Evolutionary conservation across 2,113 vertebrate genomes (phyloP), one percentile per base, ranked within the genome.

Genomic region (Marcusenius ussheri): DNA sequence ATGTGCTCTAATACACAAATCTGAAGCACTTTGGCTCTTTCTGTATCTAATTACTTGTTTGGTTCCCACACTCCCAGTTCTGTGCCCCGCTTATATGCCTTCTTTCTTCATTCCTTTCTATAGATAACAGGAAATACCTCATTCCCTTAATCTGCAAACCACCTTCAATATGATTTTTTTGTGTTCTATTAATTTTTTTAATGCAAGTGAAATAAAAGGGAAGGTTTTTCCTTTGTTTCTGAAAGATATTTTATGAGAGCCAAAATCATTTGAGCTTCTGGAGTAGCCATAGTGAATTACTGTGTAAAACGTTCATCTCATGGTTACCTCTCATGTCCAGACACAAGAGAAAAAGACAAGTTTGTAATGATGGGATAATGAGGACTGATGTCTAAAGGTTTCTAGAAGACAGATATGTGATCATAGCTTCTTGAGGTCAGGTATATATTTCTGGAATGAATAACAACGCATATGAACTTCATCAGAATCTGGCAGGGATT

Each of bases 171-270:
- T n/a, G 31, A 24, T 91, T 88, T 94, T 88, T 91, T 90, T 92
- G 88, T 91, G 88, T 90, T 88, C 90, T 91, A 27, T 90, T 88
- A 50, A 58, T 85, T 88, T 90, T 74, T 87, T 74, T 92, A 89
- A 74, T 45, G 66, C 88, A 42, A 49, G n/a, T 70, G n/a, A 17
- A 13, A 62, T 74, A 70, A 49, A 70, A n/a, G 45, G 45, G n/a
- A 88, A 45, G 83, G n/a, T 8, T 50, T 88, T 58, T 89, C 9
- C 62, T 47, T 49, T 35, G n/a, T 77, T 77, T 49, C 4, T 50
- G 70, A 66, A 89, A 77, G 27, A 89, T 27, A 0, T 86, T 27
- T 86, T 10, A 50, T 50, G 46, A 27, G 5, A 50, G 49, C 10
- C 5, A 0, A n/a, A 45, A 49, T 86, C 47, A 4, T n/a, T 27